These are phyloP conservation scores for Pemphigus obesinymphae DNA, from an alignment of 1,140 invertebrate species.

Conservation along the genomic window DNA sequence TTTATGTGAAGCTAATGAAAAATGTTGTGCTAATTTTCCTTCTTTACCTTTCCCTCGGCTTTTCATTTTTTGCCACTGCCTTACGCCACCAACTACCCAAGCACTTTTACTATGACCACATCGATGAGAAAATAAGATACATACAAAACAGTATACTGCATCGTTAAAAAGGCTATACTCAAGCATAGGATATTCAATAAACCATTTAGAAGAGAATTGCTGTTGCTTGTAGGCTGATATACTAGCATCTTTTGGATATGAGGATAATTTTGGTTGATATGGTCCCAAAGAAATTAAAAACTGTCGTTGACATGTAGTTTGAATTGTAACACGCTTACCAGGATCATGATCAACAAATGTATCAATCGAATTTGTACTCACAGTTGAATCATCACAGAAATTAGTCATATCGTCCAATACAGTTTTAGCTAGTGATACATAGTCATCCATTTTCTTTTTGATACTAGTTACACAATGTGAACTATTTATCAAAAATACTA, in stretches of 20 bases:
- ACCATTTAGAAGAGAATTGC: background rate
- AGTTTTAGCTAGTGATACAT: background rate
- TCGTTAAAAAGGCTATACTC: conserved; percentile 4
- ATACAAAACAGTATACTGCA: background rate
- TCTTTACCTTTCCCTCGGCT: background rate
- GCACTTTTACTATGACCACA: background rate
- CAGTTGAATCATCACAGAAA: background rate
- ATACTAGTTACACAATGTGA: background rate
- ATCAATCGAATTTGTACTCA: background rate
- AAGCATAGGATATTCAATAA: conserved; percentile 3
- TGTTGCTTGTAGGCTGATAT: background rate
- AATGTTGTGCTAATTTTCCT: conserved; percentile 19
- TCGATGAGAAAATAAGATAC: background rate
- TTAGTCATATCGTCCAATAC: background rate
- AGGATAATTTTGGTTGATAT: conserved; percentile 10
- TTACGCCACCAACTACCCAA: background rate
- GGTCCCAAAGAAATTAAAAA: conserved; percentile 25
- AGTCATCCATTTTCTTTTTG: background rate
- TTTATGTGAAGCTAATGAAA: conserved; percentile 2
- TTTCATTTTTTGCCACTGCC: background rate
- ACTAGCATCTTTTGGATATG: conserved; percentile 4
- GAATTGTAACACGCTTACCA: background rate
- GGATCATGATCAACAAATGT: conserved; percentile 14
- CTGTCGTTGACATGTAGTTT: conserved; percentile 1
- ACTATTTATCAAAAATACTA: background rate